Evolutionary conservation across 2,888 invertebrate species (phyloP).

Genomic region (Orthosia cruda): DNA sequence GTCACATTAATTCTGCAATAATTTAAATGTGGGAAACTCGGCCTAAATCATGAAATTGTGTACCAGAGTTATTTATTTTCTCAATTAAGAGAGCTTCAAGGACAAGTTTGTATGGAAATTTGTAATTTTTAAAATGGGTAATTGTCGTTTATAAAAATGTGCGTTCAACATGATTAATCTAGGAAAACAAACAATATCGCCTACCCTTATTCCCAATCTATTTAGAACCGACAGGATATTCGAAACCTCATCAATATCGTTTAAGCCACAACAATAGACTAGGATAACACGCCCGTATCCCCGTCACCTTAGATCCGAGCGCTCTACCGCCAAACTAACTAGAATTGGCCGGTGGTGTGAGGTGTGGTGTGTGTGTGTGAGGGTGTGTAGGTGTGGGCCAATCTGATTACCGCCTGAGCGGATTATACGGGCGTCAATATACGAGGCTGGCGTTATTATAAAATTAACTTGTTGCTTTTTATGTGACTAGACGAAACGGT

Average conservation of each 20-base stretch:
- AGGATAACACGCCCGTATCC: constrained; percentile 53
- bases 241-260: constrained; percentile 48
- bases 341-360: constrained; percentile 67
- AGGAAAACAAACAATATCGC: constrained; percentile 5
- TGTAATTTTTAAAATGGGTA: no score
- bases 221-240: constrained; percentile 20
- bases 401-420: constrained; percentile 68
- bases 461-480: constrained; percentile 37
- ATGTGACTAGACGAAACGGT: not conserved
- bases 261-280: constrained; percentile 47
- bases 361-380: constrained; percentile 15
- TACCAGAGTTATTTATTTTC: no score
- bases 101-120: no score
- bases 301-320: constrained; percentile 42
- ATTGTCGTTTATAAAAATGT: no score
- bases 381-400: constrained; percentile 32
- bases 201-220: constrained; percentile 13
- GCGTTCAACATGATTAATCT: not conserved
- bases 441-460: constrained; percentile 29
- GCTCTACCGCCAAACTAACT: constrained; percentile 35
- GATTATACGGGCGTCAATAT: constrained; percentile 59
- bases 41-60: no score
- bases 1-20: no score
- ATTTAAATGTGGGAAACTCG: no score
- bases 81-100: no score